Conservation (phyloP, 2,113 vertebrate species). For the Athene cunicularia region DNA sequence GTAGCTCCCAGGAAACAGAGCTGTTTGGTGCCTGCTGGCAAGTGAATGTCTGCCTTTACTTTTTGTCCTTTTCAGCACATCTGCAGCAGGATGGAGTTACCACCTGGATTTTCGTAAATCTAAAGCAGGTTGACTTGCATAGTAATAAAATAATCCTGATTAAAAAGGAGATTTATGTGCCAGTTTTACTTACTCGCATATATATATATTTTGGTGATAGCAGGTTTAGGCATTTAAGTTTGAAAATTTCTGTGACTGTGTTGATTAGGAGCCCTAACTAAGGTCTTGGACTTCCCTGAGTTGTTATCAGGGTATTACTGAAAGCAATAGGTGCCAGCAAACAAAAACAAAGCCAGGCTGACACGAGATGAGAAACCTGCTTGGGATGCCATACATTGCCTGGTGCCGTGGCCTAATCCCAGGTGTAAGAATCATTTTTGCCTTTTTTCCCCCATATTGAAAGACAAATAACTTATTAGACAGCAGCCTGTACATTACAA, state of each 20-base stretch:
- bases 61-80: background rate
- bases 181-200: background rate
- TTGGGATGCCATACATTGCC: background rate
- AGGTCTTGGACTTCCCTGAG: background rate
- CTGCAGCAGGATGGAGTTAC: background rate
- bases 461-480: background rate
- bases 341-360: background rate
- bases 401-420: background rate
- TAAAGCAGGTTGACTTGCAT: background rate
- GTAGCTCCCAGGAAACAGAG: background rate
- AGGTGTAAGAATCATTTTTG: background rate
- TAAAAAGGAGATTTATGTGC: background rate
- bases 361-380: background rate
- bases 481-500: background rate
- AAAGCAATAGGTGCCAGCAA: background rate
- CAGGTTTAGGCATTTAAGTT: background rate
- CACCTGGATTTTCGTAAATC: background rate
- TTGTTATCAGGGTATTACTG: background rate
- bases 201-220: background rate
- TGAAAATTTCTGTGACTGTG: background rate
- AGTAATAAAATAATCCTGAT: background rate
- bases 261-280: background rate
- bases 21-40: fast-evolving
- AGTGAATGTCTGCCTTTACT: background rate
- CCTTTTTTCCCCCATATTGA: background rate